Conservation (phyloP, 92 coral and sea anemone species). For the Muricea muricata region DNA sequence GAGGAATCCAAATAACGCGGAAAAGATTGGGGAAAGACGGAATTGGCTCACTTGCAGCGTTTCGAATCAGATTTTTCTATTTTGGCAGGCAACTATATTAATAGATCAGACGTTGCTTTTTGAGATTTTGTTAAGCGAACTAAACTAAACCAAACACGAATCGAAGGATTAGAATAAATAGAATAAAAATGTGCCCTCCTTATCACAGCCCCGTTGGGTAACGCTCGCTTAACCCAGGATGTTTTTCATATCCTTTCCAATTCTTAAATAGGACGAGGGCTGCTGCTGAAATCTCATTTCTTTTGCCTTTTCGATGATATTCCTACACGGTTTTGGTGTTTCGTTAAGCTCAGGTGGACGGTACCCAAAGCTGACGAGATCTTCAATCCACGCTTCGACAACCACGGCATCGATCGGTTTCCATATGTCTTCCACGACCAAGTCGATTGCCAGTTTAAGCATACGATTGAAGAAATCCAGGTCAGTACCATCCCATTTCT, state of each 20-base stretch:
- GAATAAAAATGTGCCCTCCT: no score
- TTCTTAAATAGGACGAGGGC: constrained; percentile 79
- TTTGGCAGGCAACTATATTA: no score
- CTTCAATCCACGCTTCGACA: constrained; percentile 35
- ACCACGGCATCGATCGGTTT: constrained; percentile 29
- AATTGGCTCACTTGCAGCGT: no score
- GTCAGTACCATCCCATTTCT: constrained; percentile 9
- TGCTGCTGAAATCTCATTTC: constrained; percentile 71
- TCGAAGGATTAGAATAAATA: no score
- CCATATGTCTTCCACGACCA: constrained; percentile 35
- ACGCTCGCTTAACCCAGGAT: not conserved
- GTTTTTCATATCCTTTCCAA: constrained; percentile 55
- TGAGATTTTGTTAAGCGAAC: no score
- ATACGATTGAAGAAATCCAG: constrained; percentile 30
- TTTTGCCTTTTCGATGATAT: constrained; percentile 48
- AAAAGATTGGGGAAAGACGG: no score
- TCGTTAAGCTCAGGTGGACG: constrained; percentile 1
- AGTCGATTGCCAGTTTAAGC: constrained; percentile 13
- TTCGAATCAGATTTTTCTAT: no score
- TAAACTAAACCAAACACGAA: no score
- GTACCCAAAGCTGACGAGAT: constrained; percentile 39
- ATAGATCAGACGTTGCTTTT: no score
- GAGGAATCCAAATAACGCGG: no score
- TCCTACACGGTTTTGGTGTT: constrained; percentile 64
- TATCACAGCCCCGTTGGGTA: not conserved